phyloP scores from a whole-genome alignment of 1,140 invertebrate genomes.

The Aporrectodea caliginosa region DNA sequence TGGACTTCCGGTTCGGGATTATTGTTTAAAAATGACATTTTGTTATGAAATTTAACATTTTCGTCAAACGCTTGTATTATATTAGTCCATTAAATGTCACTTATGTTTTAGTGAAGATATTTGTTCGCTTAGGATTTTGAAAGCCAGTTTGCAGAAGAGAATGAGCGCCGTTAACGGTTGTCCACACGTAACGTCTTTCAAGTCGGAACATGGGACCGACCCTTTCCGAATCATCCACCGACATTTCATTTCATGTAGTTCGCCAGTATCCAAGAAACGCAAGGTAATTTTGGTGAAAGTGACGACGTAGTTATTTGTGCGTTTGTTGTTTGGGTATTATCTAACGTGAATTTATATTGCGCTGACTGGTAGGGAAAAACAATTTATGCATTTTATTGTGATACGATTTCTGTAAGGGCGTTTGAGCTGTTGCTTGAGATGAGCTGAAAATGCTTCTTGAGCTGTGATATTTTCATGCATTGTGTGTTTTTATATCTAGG shows the following conservation, averaged over 20 bases:
- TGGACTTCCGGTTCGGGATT: too few relatives aligned
- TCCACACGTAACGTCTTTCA: slow-evolving; percentile 72
- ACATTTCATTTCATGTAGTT: slow-evolving; percentile 70
- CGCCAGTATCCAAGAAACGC: slow-evolving; percentile 65
- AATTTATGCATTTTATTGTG: slow-evolving; percentile 1
- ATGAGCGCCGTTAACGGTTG: slow-evolving; percentile 58
- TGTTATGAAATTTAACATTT: too few relatives aligned
- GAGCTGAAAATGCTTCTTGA: not conserved
- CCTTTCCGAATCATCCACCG: slow-evolving; percentile 72
- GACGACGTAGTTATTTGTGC: not conserved
- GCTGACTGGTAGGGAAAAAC: not conserved
- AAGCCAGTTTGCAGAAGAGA: too few relatives aligned
- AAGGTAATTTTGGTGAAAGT: slow-evolving; percentile 60
- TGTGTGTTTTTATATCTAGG: slow-evolving; percentile 59
- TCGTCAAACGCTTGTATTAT: too few relatives aligned
- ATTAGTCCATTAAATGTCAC: too few relatives aligned
- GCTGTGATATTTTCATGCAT: not conserved
- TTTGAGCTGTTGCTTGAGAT: not conserved
- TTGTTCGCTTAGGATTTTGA: too few relatives aligned
- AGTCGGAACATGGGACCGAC: slow-evolving; percentile 68
- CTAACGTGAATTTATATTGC: slow-evolving; percentile 11
- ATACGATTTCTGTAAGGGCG: not conserved
- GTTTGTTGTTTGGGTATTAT: not conserved
- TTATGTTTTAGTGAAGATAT: too few relatives aligned
- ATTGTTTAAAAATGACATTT: too few relatives aligned